phyloP scores from a whole-genome alignment of 2,888 invertebrate species.

The Rhingia campestris region DNA sequence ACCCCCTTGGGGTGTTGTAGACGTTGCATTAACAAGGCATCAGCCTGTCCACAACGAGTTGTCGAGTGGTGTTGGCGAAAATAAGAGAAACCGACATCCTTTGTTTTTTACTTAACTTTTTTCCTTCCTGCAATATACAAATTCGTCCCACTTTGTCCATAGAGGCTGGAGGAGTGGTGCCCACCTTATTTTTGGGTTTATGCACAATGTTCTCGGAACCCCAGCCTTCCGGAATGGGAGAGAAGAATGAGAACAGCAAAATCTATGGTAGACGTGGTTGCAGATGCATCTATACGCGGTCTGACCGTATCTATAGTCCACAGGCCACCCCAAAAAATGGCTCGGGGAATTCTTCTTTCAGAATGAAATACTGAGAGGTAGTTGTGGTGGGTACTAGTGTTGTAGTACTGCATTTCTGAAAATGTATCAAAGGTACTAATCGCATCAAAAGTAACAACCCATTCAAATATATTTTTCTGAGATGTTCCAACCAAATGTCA shows the following conservation, averaged over 20 bases:
- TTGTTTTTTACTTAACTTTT: constrained; percentile 28
- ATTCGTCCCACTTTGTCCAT: neutral
- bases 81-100: constrained; percentile 24
- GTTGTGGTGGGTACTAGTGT: no score
- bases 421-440: no score
- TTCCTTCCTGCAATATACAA: constrained; percentile 19
- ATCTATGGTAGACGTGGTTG: constrained; percentile 39
- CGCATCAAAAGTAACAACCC: no score
- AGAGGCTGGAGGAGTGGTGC: neutral
- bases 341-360: constrained; percentile 24
- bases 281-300: constrained; percentile 62
- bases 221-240: neutral
- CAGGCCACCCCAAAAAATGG: constrained; percentile 41
- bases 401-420: no score
- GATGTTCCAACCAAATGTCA: no score
- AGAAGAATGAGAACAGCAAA: constrained; percentile 14
- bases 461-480: no score
- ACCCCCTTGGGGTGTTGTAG: constrained; percentile 51
- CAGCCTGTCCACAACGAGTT: constrained; percentile 56
- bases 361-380: no score
- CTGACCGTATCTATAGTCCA: constrained; percentile 50
- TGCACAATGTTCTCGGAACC: constrained; percentile 13
- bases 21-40: constrained; percentile 69
- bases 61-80: constrained; percentile 48
- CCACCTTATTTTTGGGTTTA: neutral